Evolutionary conservation across 2,797 vertebrate species (phyloP), one percentile per base, ranked within the genome.

Genomic region (Chaetophractus vellerosus): DNA sequence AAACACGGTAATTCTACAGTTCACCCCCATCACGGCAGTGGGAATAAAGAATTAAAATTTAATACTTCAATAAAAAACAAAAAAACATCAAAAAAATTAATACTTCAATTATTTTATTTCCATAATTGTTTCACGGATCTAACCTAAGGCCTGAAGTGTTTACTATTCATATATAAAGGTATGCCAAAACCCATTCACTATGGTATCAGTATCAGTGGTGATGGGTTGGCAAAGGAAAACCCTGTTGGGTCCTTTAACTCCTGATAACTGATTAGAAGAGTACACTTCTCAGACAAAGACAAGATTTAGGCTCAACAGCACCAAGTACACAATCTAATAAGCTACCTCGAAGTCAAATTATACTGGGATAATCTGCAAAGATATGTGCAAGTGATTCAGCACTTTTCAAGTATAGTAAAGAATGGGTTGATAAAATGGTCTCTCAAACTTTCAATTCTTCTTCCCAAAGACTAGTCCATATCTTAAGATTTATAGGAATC

Each of bases 341-440:
- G 31, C 9, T 36, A 55, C 57, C 23, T 72, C 0, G 16, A 91
- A 78, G 59, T 69, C 31, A 83, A 74, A 2, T n/a, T 79, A 83
- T 41, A 64, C 23, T 69, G 16, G 24, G 80, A 93, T 78, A 86
- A 80, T n/a, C 28, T 71, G 24, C 71, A 86, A 96, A 84, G 19
- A 26, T 61, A 38, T 50, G 0, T 93, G 19, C 14, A 83, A 82
- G 7, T 31, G 2, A 84, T n/a, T n/a, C n/a, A 69, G 26, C 59
- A n/a, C 31, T 92, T 74, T 79, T 76, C 19, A 93, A 31, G 91
- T 7, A 41, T 0, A 84, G 14, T 21, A 72, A 85, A 86, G 15
- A 59, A 61, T 85, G 36, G 23, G 7, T 4, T 80, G 19, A 84
- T 16, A 76, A 66, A 90, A 86, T 59, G 28, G n/a, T 75, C n/a